These are phyloP conservation scores for Archocentrus centrarchus DNA, from an alignment of 2,113 vertebrate genomes.

Conservation along the genomic window DNA sequence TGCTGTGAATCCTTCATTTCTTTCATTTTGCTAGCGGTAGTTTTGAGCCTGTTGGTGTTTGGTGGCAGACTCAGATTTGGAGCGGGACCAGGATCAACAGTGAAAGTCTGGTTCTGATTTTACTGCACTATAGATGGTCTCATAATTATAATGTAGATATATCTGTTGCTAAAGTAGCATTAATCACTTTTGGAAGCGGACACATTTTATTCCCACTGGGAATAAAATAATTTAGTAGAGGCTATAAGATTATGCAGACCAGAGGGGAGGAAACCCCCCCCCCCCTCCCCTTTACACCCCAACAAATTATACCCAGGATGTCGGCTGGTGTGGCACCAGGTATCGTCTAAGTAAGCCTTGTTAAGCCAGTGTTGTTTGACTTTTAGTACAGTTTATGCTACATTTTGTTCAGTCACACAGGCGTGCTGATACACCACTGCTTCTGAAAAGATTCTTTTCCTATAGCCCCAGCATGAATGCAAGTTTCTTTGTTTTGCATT, in stretches of 20 bases:
- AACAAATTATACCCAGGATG: neutral
- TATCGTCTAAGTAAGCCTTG: neutral
- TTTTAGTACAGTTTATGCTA: neutral
- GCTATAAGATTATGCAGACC: neutral
- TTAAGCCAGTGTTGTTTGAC: neutral
- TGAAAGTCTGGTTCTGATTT: conserved; percentile 4
- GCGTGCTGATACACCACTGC: conserved; percentile 82
- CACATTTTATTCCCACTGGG: neutral
- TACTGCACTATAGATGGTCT: neutral
- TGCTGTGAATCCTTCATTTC: neutral
- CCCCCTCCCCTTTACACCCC: too few species aligned
- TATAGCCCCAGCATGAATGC: conserved; percentile 33
- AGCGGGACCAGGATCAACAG: neutral
- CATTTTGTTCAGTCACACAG: conserved; percentile 6
- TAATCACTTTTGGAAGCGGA: neutral
- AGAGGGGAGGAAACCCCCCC: neutral
- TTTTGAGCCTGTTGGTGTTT: neutral
- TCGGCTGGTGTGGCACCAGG: neutral
- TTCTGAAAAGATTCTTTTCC: conserved; percentile 44
- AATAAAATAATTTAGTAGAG: neutral
- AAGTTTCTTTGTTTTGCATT: conserved; percentile 47
- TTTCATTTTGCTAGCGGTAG: fast-evolving
- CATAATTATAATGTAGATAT: fast-evolving
- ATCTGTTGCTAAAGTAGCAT: neutral
- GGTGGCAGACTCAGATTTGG: neutral